phyloP scores from a whole-genome alignment of 2,113 vertebrate species.

The Salvator merianae region DNA sequence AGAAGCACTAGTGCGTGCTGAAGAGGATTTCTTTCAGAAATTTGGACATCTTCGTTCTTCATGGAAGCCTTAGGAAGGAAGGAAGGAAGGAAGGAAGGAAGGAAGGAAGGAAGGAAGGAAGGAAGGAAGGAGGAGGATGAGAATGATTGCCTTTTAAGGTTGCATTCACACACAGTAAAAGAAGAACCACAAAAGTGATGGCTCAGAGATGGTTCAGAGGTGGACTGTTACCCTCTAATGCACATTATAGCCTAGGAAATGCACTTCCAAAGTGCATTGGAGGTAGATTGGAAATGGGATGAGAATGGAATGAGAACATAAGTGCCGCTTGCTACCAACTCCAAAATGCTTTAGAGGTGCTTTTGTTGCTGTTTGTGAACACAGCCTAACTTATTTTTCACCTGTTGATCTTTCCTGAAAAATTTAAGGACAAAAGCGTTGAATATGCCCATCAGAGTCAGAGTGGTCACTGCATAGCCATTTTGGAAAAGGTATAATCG shows the following conservation, averaged over 20 bases:
- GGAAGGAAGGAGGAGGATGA: neutral
- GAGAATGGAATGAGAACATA: no score
- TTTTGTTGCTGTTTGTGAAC: no score
- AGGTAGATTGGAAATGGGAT: no score
- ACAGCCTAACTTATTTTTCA: neutral
- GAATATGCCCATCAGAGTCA: neutral
- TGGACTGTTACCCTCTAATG: no score
- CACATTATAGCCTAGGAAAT: no score
- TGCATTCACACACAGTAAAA: no score
- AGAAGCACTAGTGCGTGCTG: conserved; percentile 85
- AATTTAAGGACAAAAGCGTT: neutral
- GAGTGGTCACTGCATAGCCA: neutral
- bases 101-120: conserved; percentile 21
- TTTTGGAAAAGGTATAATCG: neutral
- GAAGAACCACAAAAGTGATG: no score
- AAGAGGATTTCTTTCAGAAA: conserved; percentile 87
- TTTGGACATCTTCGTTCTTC: conserved; percentile 83
- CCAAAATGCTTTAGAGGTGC: neutral
- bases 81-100: conserved; percentile 21
- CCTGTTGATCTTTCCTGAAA: neutral
- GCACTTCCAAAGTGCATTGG: no score
- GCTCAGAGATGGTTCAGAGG: no score
- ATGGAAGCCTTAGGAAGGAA: conserved; percentile 51
- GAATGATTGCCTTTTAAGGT: neutral
- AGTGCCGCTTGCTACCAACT: neutral